Evolutionary conservation across 2,113 vertebrate species (phyloP), one percentile per base, ranked within the genome.

Genomic region (Heteronetta atricapilla): DNA sequence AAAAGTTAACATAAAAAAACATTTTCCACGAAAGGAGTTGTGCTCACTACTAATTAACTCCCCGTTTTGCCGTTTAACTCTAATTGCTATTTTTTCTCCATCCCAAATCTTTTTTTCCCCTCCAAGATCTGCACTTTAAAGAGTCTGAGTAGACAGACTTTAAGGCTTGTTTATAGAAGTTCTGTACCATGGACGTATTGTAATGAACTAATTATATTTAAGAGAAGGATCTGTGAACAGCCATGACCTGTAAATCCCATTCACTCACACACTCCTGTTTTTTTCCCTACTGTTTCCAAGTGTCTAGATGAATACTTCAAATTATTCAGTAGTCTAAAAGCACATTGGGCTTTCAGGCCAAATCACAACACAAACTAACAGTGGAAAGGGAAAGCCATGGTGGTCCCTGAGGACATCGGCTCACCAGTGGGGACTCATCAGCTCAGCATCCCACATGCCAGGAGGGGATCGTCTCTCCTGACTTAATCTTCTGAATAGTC

Each of bases 1-100:
- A 79, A 92, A 96, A 93, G 91, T 94, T 94, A 94, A 90, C 90
- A 93, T 67, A 94, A 88, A 96, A 97, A 97, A 93, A 59, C 93
- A 88, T 92, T 97, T 95, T 93, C 91, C 94, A 94, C 86, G 85
- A 75, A 85, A 93, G 52, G 78, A 94, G 66, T 75, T 94, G 94
- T 82, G 60, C 79, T 89, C 75, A 58, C 70, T 68, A 44, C 56
- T 34, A 69, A 72, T 91, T 87, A 91, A 73, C 64, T 95, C 91
- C 82, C 92, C 72, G 26, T 88, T 92, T 89, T 91, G 67, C 88
- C 70, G 72, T 92, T 95, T 93, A 76, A 67, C 82, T 76, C 79
- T 96, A 92, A 88, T 91, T 94, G 85, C 66, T 84, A 6, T 90
- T 94, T 92, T 88, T 88, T 94, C 86, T 79, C 67, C 46, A 14